These are phyloP conservation scores for Daboia siamensis DNA, from an alignment of 2,113 vertebrate genomes.

Conservation along the genomic window DNA sequence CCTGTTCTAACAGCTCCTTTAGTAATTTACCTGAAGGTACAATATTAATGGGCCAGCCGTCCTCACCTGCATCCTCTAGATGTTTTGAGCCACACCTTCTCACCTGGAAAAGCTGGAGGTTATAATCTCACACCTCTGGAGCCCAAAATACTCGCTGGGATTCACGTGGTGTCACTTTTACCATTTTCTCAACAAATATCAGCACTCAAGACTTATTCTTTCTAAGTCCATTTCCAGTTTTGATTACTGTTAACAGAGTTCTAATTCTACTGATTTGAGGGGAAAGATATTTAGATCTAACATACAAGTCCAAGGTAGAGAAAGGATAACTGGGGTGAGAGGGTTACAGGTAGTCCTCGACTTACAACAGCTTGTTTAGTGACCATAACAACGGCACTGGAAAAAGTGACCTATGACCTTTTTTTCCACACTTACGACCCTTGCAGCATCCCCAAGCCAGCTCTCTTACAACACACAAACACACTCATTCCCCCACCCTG, in stretches of 20 bases:
- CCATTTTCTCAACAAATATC: background rate
- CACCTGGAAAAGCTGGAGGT: background rate
- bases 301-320: background rate
- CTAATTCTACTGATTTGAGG: background rate
- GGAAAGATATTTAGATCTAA: background rate
- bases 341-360: background rate
- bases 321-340: background rate
- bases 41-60: background rate
- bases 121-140: background rate
- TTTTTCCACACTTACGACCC: too few species aligned
- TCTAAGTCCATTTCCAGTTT: background rate
- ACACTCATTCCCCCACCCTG: too few species aligned
- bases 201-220: background rate
- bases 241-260: background rate
- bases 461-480: too few species aligned
- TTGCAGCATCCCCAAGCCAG: too few species aligned
- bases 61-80: background rate
- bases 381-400: too few species aligned
- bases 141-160: background rate
- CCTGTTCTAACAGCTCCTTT: background rate
- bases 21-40: background rate
- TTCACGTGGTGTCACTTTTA: background rate
- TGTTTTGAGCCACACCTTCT: background rate
- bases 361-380: too few species aligned
- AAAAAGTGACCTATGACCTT: too few species aligned